Evolutionary conservation across 2,797 vertebrate genomes (phyloP).

Genomic region (Anguilla megastoma): DNA sequence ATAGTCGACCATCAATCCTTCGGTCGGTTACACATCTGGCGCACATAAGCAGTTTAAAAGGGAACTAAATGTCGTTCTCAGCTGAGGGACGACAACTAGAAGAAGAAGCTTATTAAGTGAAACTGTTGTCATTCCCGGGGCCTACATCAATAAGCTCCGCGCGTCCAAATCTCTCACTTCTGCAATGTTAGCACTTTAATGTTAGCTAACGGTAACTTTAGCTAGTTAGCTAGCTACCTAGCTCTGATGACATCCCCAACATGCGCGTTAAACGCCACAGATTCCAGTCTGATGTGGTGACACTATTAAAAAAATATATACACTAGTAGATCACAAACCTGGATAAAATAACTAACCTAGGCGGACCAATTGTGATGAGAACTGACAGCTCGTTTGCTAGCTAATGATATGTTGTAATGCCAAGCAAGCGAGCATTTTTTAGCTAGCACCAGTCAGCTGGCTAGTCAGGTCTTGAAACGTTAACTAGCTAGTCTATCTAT

Average conservation of each 20-base stretch:
- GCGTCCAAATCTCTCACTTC: not conserved
- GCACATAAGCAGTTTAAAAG: not conserved
- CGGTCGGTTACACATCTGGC: not conserved
- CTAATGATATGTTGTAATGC: no score
- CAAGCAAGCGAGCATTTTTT: no score
- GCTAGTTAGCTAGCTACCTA: not conserved
- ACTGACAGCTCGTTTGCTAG: not conserved
- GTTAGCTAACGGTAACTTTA: slow-evolving; percentile 5
- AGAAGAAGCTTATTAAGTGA: not conserved
- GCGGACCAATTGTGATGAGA: not conserved
- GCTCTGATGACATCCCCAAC: not conserved
- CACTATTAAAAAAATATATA: not conserved
- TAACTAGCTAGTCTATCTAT: not conserved
- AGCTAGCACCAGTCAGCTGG: no score
- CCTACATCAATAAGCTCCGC: not conserved
- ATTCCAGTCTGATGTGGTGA: not conserved
- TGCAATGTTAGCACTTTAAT: not conserved
- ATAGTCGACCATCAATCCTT: not conserved
- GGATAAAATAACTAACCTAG: not conserved
- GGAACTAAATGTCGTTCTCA: not conserved
- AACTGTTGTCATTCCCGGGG: not conserved
- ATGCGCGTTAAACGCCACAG: not conserved
- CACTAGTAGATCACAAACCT: not conserved
- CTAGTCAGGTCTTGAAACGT: not conserved
- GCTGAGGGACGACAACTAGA: not conserved